Conservation (phyloP, 1,140 invertebrate species). For the Linepithema humile region DNA sequence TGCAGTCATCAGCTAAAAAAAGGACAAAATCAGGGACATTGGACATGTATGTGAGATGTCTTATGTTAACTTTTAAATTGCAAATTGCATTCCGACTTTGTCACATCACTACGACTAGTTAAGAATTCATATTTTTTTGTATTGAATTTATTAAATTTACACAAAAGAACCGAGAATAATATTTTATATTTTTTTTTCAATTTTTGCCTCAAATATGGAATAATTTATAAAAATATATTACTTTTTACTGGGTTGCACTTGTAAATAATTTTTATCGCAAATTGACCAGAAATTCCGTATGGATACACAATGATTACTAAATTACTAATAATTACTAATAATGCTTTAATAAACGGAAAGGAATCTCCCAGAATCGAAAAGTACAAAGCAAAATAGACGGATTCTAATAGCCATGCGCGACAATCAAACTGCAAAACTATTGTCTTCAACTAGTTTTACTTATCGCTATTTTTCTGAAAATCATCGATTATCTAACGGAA, state of each 20-base stretch:
- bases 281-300: neutral
- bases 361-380: slow-evolving; percentile 63
- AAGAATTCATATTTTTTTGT: slow-evolving; percentile 28
- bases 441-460: neutral
- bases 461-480: neutral
- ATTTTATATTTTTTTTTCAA: neutral
- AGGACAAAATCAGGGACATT: slow-evolving; percentile 13
- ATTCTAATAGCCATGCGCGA: slow-evolving; percentile 65
- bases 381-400: slow-evolving; percentile 63
- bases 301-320: neutral
- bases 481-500: neutral
- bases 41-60: neutral
- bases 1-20: slow-evolving; percentile 29
- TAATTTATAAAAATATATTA: neutral
- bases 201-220: neutral
- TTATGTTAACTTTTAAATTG: slow-evolving; percentile 19
- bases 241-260: neutral
- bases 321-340: neutral
- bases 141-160: slow-evolving; percentile 31
- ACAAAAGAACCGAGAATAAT: neutral
- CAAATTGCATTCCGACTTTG: slow-evolving; percentile 15
- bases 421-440: slow-evolving; percentile 51
- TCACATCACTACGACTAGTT: neutral
- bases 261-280: neutral
- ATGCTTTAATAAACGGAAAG: neutral